phyloP scores from a whole-genome alignment of 2,113 vertebrate genomes.

The Campylomormyrus numenius region DNA sequence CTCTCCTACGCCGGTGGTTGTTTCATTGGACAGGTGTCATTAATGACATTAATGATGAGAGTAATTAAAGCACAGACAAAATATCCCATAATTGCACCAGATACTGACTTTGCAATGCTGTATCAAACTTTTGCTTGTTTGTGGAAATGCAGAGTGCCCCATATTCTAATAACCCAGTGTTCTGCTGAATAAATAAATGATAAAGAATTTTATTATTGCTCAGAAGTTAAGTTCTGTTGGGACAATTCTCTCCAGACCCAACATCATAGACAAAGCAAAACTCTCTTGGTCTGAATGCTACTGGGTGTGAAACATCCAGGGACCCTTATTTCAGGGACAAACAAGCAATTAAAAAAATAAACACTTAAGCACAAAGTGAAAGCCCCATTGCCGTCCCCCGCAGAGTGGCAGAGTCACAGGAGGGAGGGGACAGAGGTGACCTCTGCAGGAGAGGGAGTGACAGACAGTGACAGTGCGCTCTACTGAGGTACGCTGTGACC shows the following conservation, averaged over 20 bases:
- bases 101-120: not conserved
- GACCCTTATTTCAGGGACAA: not conserved
- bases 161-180: not conserved
- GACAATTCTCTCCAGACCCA: not conserved
- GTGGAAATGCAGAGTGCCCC: not conserved
- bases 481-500: slow-evolving; percentile 43
- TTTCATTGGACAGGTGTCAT: not conserved
- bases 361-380: slow-evolving; percentile 1
- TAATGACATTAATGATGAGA: not conserved
- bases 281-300: not conserved
- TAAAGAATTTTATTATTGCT: not conserved
- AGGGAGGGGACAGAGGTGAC: not conserved
- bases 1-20: not conserved
- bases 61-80: not conserved
- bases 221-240: not conserved
- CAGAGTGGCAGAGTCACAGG: not conserved
- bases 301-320: not conserved
- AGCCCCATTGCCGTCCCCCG: not conserved
- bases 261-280: not conserved
- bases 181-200: not conserved
- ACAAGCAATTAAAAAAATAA: not conserved
- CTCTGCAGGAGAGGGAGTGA: not conserved
- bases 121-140: not conserved
- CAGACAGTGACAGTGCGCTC: not conserved
- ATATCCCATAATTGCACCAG: not conserved